Base-by-base conservation (phyloP, 2,113 vertebrate species). In the Uria aalge region DNA sequence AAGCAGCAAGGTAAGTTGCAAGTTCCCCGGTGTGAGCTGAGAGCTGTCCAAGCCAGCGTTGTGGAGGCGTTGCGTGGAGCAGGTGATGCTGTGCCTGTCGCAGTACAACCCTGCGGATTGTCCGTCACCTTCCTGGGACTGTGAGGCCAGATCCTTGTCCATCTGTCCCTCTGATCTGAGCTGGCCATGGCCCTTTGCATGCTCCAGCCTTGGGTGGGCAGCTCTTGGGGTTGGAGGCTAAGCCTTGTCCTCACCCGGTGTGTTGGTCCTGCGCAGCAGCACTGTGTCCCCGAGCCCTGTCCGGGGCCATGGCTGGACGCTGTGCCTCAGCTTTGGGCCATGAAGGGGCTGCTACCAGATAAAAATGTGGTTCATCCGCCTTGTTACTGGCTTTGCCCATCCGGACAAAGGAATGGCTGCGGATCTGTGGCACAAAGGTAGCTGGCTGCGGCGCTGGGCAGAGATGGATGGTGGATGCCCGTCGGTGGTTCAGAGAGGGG, bases 121-220 rank as follows among this genome's bases (percentile, higher is more conserved):
- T 40, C 52, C 2, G 0, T 48, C 0, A 0, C 26, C 57, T 71
- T 82, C 15, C 14, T 47, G 60, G 4, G 1, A 9, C 50, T 12
- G 34, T 2, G 3, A 64, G 68, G 50, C 76, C 16, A 4, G 21
- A 38, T 85, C 48, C n/a, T 62, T 7, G 36, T 45, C 59, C 26
- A 0, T 32, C n/a, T n/a, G 27, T 55, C 50, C 60, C 29, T 66
- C n/a, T 34, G 64, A 14, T 23, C 19, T 1, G 30, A 71, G 38
- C 76, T 19, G 4, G 0, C 22, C 0, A 0, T 14, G 69, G 29
- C 32, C 64, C 62, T 83, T 60, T 20, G 7, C 2, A 0, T 9
- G 24, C 57, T 79, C 19, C 55, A 38, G 0, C 36, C 77, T 71
- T 55, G n/a, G 8, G 17, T 22, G 1, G 0, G 40, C 36, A 75